phyloP scores from a whole-genome alignment of 2,888 invertebrate species.

The Aricia artaxerxes region DNA sequence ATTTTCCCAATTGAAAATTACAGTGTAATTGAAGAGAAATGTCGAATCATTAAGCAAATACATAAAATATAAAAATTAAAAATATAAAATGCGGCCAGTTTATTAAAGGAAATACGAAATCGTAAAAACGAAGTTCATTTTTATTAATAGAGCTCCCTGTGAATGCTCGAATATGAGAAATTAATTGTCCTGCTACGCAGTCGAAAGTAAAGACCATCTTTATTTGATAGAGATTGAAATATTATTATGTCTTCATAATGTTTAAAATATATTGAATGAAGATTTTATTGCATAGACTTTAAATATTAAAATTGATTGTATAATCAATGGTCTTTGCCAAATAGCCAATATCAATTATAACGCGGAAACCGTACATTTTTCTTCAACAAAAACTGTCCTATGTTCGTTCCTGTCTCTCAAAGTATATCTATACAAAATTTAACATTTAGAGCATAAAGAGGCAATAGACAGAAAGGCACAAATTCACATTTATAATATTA shows the following conservation, averaged over 20 bases:
- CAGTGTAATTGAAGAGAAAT: background rate
- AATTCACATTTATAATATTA: no score
- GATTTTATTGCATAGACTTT: no score
- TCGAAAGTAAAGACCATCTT: constrained; percentile 7
- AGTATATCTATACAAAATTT: no score
- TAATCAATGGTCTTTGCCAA: no score
- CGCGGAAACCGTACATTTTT: no score
- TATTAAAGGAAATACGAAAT: background rate
- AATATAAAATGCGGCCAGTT: background rate
- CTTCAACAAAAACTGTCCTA: no score
- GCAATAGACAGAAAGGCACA: no score
- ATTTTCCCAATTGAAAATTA: background rate
- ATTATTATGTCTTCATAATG: background rate
- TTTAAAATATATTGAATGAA: no score
- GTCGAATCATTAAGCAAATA: background rate
- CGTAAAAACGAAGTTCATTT: constrained; percentile 21
- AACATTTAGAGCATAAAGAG: no score
- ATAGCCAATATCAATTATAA: no score
- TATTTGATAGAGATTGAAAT: background rate
- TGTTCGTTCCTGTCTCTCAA: no score
- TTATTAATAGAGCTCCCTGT: constrained; percentile 3
- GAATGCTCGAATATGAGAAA: constrained; percentile 21
- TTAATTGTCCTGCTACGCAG: constrained; percentile 1
- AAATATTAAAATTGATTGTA: no score
- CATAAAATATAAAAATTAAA: constrained; percentile 5